phyloP scores from a whole-genome alignment of 2,888 invertebrate species.

The Orthosia incerta region DNA sequence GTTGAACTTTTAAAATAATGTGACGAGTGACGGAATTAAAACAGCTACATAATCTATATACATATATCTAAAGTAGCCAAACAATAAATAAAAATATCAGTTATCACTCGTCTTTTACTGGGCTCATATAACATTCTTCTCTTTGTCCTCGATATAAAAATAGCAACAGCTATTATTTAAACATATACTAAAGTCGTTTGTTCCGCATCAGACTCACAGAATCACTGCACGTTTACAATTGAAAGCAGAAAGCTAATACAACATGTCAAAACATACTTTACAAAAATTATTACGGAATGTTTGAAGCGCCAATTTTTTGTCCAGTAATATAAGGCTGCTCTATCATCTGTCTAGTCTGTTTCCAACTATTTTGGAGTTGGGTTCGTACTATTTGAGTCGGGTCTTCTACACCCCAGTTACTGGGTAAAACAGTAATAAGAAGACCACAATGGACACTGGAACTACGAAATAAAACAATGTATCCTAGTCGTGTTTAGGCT shows the following conservation, averaged over 20 bases:
- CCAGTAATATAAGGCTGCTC: background rate
- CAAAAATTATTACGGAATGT: slow-evolving; percentile 23
- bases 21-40: background rate
- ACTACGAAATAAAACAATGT: no score
- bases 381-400: no score
- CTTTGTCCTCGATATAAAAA: slow-evolving; percentile 44
- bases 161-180: slow-evolving; percentile 35
- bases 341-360: background rate
- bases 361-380: no score
- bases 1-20: background rate
- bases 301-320: slow-evolving; percentile 1
- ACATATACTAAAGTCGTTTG: slow-evolving; percentile 27
- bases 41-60: no score
- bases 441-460: no score
- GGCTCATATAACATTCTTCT: slow-evolving; percentile 21
- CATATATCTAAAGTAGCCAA: background rate
- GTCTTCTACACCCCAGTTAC: no score
- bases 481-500: no score
- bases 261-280: slow-evolving; percentile 45
- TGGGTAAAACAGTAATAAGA: no score
- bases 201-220: slow-evolving; percentile 32
- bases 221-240: slow-evolving; percentile 29
- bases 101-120: slow-evolving; percentile 4
- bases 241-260: slow-evolving; percentile 35
- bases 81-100: slow-evolving; percentile 32